Evolutionary conservation across 2,113 vertebrate species (phyloP).

Genomic region (Trichomycterus rosablanca): DNA sequence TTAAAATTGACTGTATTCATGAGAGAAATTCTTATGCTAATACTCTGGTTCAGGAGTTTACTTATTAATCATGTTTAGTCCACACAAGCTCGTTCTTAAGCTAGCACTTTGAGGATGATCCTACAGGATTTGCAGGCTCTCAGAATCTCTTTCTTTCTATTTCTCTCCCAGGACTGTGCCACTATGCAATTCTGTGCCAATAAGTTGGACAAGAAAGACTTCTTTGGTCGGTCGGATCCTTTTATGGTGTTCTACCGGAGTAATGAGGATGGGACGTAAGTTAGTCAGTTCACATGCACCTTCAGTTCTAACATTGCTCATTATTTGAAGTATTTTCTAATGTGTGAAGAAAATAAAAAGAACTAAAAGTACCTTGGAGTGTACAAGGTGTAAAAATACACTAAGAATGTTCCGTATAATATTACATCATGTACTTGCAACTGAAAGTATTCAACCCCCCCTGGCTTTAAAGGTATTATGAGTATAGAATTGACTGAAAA

Average conservation of each 20-base stretch:
- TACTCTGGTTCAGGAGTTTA: conserved; percentile 46
- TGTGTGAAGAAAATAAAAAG: background rate
- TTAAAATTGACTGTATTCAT: no score
- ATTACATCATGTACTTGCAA: no score
- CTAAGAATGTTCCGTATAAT: no score
- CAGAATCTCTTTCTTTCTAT: conserved; percentile 6
- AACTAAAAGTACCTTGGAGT: background rate
- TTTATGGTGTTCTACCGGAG: conserved; percentile 91
- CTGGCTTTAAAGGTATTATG: no score
- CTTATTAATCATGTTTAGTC: conserved; percentile 48
- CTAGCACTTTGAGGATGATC: conserved; percentile 27
- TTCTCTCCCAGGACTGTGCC: conserved; percentile 71
- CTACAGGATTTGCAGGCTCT: conserved; percentile 43
- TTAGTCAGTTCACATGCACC: conserved; percentile 23
- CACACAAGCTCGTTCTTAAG: background rate
- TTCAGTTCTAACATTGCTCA: background rate
- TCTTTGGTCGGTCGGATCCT: conserved; percentile 88
- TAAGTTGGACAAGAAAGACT: conserved; percentile 92
- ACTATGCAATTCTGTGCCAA: conserved; percentile 92
- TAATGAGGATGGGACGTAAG: conserved; percentile 90
- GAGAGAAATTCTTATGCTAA: conserved; percentile 9
- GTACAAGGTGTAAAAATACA: no score
- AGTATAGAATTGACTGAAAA: no score
- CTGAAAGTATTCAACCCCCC: no score
- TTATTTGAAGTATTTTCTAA: background rate